Base-by-base conservation (phyloP, 2,888 invertebrate species). In the Gortyna flavago region DNA sequence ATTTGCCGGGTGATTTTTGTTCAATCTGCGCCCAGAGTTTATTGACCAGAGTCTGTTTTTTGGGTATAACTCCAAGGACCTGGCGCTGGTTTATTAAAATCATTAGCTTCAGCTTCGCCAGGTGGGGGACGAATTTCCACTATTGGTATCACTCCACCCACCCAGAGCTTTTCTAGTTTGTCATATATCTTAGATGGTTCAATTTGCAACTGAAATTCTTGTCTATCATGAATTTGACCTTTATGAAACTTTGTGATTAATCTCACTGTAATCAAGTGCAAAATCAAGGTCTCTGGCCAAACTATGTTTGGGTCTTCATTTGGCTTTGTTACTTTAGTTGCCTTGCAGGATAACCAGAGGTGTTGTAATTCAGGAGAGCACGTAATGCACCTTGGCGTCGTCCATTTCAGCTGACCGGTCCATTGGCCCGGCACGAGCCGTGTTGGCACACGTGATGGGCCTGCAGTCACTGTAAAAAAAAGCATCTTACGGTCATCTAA, bases 201-300 rank as follows among this genome's bases (percentile, higher is more conserved):
- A 44, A 75, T 35, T 16, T 21, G 32, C 11, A 75, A 35, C n/a
- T 18, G n/a, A 73, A 44, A 48, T 29, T 75, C 59, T 44, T 44
- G 21, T 44, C 44, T 59, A 35, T 59, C 44, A 21, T 16, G 9
- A 35, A 59, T 44, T 21, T 0, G 5, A 59, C 16, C 57, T 35
- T 21, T 25, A 0, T 59, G 32, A 16, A 44, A 9, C 13, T n/a
- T 44, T 1, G 0, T 3, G 13, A 74, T 57, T 9, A 74, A 44
- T 74, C 44, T 44, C 35, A 4, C 2, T 29, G 59, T 73, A 44
- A 59, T 59, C 21, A 74, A 44, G 21, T 44, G 32, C 32, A 74
- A 72, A 21, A 25, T 44, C 32, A 75, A 75, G 35, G 74, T 75
- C 21, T 75, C 29, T 21, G 57, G 73, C 73, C 73, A 59, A 44